Conservation (phyloP, 2,113 vertebrate genomes). For the Caracal caracal region DNA sequence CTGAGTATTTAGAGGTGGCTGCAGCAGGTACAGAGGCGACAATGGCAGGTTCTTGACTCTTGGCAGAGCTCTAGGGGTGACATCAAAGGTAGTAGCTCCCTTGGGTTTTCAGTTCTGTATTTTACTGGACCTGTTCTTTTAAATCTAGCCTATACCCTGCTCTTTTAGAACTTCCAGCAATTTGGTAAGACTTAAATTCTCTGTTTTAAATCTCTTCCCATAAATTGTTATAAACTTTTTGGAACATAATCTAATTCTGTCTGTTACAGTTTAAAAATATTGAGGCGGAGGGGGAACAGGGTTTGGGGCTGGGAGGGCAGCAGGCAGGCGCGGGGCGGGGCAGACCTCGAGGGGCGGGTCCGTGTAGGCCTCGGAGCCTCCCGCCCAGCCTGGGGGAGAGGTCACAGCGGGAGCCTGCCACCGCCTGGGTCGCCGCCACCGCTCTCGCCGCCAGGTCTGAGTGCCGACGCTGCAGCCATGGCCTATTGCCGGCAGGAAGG, state of each 20-base stretch:
- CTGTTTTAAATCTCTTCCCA: not conserved
- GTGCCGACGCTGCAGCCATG: too few relatives aligned
- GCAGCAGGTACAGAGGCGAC: not conserved
- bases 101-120: not conserved
- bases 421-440: too few relatives aligned
- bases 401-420: too few relatives aligned
- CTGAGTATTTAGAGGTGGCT: not conserved
- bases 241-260: not conserved
- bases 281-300: too few relatives aligned
- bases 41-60: conserved; percentile 4
- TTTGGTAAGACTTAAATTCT: not conserved
- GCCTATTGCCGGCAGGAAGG: conserved; percentile 70
- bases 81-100: not conserved
- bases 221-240: conserved; percentile 16
- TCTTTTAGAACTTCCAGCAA: not conserved
- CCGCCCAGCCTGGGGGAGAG: too few relatives aligned
- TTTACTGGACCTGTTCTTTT: conserved; percentile 24
- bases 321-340: too few relatives aligned
- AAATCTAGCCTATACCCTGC: not conserved
- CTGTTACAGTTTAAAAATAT: not conserved
- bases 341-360: too few relatives aligned
- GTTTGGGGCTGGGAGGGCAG: too few relatives aligned
- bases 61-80: not conserved
- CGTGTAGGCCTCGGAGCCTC: too few relatives aligned
- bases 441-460: too few relatives aligned